phyloP scores from a whole-genome alignment of 2,113 vertebrate genomes.

The Himantopus leucocephalus region DNA sequence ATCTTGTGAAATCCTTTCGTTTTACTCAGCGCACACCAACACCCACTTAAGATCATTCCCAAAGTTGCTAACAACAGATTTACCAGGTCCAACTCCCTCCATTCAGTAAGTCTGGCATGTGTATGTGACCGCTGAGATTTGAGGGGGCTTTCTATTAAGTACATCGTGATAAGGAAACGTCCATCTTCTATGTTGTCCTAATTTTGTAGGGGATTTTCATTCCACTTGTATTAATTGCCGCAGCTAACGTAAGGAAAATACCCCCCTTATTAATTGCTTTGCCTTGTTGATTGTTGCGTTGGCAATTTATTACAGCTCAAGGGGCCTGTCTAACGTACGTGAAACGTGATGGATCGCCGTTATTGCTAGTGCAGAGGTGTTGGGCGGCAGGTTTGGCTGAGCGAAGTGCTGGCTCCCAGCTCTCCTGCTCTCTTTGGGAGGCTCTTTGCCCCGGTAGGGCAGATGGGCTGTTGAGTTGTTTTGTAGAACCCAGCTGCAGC shows the following conservation, averaged over 20 bases:
- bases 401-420: background rate
- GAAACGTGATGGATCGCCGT: background rate
- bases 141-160: background rate
- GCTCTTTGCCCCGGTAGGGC: background rate
- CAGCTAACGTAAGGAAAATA: background rate
- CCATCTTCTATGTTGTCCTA: background rate
- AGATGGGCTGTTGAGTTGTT: background rate
- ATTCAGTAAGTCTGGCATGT: background rate
- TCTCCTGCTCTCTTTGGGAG: background rate
- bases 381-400: background rate
- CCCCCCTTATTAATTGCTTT: background rate
- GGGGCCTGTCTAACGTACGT: background rate
- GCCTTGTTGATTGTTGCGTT: background rate
- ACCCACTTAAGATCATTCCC: background rate
- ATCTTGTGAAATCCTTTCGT: background rate
- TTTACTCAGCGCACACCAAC: background rate
- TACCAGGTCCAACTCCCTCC: conserved; percentile 37
- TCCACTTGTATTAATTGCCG: background rate
- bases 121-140: background rate
- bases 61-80: conserved; percentile 16
- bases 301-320: background rate
- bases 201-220: background rate
- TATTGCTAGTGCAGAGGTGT: background rate
- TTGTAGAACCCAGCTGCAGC: background rate
- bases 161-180: background rate